Evolutionary conservation across 2,113 vertebrate species (phyloP), one percentile per base, ranked within the genome.

Genomic region (Chamaetylas fuelleborni): DNA sequence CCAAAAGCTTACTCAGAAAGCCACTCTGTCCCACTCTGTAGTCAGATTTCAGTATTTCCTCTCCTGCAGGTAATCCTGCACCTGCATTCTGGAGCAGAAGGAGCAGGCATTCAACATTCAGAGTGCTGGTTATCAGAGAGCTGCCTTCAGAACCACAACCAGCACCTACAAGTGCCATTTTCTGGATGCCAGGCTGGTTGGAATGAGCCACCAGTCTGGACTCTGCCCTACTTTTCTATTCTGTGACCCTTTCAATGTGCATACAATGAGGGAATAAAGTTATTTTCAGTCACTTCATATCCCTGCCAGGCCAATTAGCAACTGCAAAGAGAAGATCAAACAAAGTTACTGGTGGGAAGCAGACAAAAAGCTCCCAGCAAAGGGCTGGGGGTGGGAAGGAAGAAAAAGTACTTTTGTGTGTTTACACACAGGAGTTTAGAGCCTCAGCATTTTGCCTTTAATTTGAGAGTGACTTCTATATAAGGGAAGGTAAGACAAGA

Each of bases 221-320:
- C 65, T 94, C 73, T 92, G 94, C 70, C 73, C 77, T 84, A 29
- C 36, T 93, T 93, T 84, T 82, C 82, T 78, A 61, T 56, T 80
- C 86, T 81, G 23, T 78, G 85, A 93, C 84, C 84, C 76, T 57
- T 81, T 79, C 84, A 40, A 8, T 33, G 64, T 53, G 69, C 84
- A 90, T 22, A 61, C 81, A 94, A 36, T 8, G 19, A 60, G 28
- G 54, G 72, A 95, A 89, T 58, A 70, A 80, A 93, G 86, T 77
- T 92, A 93, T 95, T 86, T 93, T 65, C 92, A 91, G 92, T 34
- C 64, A 62, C 36, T 76, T 71, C 20, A 1, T 84, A 79, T 40
- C 65, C 48, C 87, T 93, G 91, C 83, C 95, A 95, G 91, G 51
- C 77, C 91, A 96, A 95, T 95, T 94, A 95, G 82, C 80, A 90